phyloP scores from a whole-genome alignment of 2,888 invertebrate species.

The Molanna angustata region DNA sequence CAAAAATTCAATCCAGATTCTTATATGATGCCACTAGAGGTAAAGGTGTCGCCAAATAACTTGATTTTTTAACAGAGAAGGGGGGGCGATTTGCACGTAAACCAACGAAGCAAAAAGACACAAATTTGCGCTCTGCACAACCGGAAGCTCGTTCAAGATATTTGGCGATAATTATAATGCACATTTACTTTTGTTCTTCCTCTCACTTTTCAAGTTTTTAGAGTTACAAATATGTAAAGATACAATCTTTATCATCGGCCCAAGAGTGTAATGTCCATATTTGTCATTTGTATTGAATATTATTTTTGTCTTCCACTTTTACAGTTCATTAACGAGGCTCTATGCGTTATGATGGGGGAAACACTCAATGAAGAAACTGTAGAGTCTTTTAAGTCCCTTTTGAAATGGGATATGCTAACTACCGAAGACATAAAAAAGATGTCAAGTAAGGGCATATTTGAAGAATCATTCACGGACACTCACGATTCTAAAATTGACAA shows the following conservation, averaged over 20 bases:
- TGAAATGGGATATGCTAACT: conserved; percentile 52
- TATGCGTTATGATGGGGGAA: conserved; percentile 65
- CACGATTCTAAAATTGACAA: not conserved
- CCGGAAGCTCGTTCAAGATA: no score
- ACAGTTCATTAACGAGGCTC: conserved; percentile 55
- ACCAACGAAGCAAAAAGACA: not conserved
- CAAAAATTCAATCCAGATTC: conserved; percentile 45
- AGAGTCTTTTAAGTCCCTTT: conserved; percentile 45
- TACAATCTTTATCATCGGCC: not conserved
- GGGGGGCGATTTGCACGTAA: not conserved
- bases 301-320: conserved; percentile 3
- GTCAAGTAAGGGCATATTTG: conserved; percentile 12
- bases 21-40: conserved; percentile 51
- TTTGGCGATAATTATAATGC: no score
- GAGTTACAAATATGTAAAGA: no score
- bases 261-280: not conserved
- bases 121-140: no score
- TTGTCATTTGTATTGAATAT: not conserved
- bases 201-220: no score
- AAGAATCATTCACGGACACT: no score
- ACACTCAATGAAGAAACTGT: conserved; percentile 53
- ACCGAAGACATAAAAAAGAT: conserved; percentile 18
- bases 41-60: conserved; percentile 33
- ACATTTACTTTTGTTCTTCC: no score
- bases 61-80: not conserved